Conservation (phyloP, 2,888 invertebrate species). For the Acanthopleura granulata region DNA sequence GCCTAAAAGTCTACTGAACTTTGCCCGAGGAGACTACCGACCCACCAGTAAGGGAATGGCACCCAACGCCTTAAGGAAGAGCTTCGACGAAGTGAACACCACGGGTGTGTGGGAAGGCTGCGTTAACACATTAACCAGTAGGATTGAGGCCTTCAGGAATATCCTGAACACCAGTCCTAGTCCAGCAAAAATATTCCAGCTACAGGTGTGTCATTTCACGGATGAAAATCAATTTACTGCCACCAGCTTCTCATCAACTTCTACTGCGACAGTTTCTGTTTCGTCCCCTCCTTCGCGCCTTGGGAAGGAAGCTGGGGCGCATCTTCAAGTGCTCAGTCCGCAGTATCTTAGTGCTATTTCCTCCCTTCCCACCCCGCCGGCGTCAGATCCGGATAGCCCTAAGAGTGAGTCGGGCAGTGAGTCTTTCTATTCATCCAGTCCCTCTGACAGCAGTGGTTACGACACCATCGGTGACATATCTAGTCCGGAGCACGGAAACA, state of each 20-base stretch:
- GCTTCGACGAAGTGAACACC: background rate
- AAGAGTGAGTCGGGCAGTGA: background rate
- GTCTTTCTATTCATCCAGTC: background rate
- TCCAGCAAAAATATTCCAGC: background rate
- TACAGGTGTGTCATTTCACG: background rate
- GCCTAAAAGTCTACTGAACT: slow-evolving; percentile 45
- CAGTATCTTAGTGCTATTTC: too few relatives aligned
- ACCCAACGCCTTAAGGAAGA: slow-evolving; percentile 44
- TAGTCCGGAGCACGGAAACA: background rate
- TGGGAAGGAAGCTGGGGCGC: too few relatives aligned
- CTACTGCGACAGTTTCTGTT: too few relatives aligned
- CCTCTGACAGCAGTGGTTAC: background rate
- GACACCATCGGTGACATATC: background rate
- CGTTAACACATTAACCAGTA: background rate
- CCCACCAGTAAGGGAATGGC: slow-evolving; percentile 42
- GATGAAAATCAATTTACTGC: too few relatives aligned
- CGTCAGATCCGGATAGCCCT: background rate
- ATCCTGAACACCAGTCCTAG: background rate
- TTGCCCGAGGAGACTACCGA: slow-evolving; percentile 50
- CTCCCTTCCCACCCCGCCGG: too few relatives aligned
- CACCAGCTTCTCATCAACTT: too few relatives aligned
- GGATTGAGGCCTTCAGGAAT: background rate
- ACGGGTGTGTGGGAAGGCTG: background rate
- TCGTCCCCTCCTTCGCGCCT: too few relatives aligned
- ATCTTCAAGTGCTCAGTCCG: too few relatives aligned